Conservation (phyloP, 2,113 vertebrate species). For the Malurus melanocephalus region DNA sequence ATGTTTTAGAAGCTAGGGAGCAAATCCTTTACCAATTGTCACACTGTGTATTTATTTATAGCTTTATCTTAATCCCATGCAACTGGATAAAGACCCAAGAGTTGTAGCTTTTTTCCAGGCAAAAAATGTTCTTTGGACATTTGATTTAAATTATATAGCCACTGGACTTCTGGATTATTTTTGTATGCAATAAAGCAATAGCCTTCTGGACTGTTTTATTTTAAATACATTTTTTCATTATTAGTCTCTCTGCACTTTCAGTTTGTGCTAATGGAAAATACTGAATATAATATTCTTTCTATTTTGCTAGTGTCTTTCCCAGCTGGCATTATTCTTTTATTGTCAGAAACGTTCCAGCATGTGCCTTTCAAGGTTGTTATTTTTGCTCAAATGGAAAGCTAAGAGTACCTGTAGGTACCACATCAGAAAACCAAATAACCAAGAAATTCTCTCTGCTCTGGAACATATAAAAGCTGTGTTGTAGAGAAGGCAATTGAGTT, state of each 20-base stretch:
- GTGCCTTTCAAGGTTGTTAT: not conserved
- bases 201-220: not conserved
- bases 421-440: not conserved
- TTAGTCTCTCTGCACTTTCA: not conserved
- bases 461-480: not conserved
- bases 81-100: not conserved
- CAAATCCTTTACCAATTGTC: not conserved
- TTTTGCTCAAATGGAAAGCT: not conserved
- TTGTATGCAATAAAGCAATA: not conserved
- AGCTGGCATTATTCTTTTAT: not conserved
- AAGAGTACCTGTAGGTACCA: not conserved
- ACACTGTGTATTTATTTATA: not conserved
- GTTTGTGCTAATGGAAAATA: not conserved
- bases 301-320: not conserved
- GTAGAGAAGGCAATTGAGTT: not conserved
- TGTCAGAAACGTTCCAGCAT: not conserved
- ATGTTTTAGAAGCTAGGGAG: not conserved
- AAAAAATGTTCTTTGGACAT: not conserved
- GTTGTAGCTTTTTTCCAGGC: not conserved
- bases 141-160: not conserved
- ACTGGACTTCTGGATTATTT: not conserved
- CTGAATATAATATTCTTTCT: not conserved
- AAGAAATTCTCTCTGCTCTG: not conserved
- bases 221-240: not conserved
- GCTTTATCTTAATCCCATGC: not conserved